Evolutionary conservation across 2,888 invertebrate genomes (phyloP), one percentile per base, ranked within the genome.

Genomic region (Lasioglossum leucozonium): DNA sequence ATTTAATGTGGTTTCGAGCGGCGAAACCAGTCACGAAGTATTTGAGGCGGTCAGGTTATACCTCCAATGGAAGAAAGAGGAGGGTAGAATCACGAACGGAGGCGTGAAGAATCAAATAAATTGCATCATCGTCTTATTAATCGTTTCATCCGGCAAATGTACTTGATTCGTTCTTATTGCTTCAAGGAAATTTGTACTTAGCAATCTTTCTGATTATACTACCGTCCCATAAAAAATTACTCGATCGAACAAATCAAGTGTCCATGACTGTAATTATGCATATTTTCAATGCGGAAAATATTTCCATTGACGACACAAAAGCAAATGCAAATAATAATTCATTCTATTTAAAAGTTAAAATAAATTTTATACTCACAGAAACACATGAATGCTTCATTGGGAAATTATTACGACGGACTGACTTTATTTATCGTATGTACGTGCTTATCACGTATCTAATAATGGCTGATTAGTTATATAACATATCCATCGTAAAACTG

Each of bases 51-150:
- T 62, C 30, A 30, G 30, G 16, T 34, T 65, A 3, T 34, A 65
- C 34, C 34, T 65, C 18, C 18, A 16, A 18, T 18, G 34, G 34
- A 30, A 34, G 65, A 65, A 65, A 6, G 34, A 34, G 65, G 18
- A 34, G 30, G 65, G 34, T 3, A 22, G 18, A 34, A 65, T 22
- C 65, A 34, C 65, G 65, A 65, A 30, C 18, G 18, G 10, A 65
- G 65, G 65, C 65, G 34, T 65, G 65, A 34, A 65, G 65, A 65
- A 65, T 65, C 34, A 65, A 65, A 65, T 65, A 65, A 34, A 65
- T 65, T 65, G 34, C 34, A 34, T 34, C 65, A 34, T 34, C 30
- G 34, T 22, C 18, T 65, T 34, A 65, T 65, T 65, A 65, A 65
- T 65, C 65, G 18, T 18, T 22, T 18, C 18, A 34, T 65, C 8